Evolutionary conservation across 2,888 invertebrate genomes (phyloP).

Genomic region (Allygus modestus): DNA sequence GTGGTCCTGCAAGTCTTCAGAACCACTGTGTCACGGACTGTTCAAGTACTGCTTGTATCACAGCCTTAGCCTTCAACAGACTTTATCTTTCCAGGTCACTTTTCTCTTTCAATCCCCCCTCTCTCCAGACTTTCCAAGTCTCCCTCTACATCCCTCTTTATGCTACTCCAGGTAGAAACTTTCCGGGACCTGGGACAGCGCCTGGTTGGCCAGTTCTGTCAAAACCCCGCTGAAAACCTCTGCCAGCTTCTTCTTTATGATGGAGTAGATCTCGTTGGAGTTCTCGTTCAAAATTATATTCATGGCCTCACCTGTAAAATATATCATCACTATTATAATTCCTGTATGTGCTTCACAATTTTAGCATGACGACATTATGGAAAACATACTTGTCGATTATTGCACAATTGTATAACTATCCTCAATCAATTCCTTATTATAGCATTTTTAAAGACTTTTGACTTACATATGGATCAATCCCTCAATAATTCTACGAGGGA

Average conservation of each 20-base stretch:
- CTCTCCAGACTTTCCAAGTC: neutral
- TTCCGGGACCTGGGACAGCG: slow-evolving; percentile 37
- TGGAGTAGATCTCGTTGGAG: slow-evolving; percentile 62
- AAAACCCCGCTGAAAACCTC: slow-evolving; percentile 44
- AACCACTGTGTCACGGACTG: neutral
- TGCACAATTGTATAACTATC: no score
- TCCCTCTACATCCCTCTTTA: neutral
- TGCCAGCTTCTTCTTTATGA: slow-evolving; percentile 52
- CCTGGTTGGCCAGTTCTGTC: slow-evolving; percentile 50
- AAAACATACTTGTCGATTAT: no score
- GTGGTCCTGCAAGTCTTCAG: neutral
- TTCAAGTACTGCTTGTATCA: neutral
- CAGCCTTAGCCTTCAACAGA: neutral
- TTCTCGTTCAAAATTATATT: slow-evolving; percentile 63
- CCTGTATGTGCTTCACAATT: no score
- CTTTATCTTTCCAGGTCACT: neutral
- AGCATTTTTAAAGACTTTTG: no score
- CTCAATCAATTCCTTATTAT: no score
- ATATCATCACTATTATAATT: no score
- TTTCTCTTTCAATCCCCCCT: neutral
- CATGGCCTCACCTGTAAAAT: slow-evolving; percentile 60
- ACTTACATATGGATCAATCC: no score
- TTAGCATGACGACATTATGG: no score
- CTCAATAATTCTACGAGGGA: no score
- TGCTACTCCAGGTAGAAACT: slow-evolving; percentile 13